Evolutionary conservation across 2,888 invertebrate genomes (phyloP).

Genomic region (Volucella inflata): DNA sequence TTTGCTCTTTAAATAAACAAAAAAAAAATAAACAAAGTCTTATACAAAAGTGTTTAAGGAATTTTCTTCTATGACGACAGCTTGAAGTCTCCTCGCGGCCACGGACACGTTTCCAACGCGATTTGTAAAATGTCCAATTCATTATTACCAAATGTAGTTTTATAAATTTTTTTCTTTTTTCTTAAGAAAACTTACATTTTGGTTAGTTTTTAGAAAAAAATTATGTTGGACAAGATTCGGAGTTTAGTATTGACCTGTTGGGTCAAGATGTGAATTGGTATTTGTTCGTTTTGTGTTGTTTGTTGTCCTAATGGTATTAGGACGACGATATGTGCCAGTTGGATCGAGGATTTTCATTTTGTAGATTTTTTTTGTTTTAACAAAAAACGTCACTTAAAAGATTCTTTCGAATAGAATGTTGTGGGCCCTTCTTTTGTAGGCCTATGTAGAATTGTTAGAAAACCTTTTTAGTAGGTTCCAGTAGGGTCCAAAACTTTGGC

Average conservation of each 20-base stretch:
- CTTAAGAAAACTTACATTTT: slow-evolving; percentile 50
- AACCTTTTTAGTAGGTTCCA: slow-evolving; percentile 80
- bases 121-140: slow-evolving; percentile 75
- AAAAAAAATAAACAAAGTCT: slow-evolving; percentile 39
- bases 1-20: slow-evolving; percentile 42
- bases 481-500: slow-evolving; percentile 82
- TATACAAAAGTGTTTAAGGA: slow-evolving; percentile 4
- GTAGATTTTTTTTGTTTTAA: slow-evolving; percentile 52
- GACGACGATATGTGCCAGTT: slow-evolving; percentile 83
- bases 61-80: slow-evolving; percentile 83
- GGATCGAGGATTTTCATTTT: slow-evolving; percentile 81
- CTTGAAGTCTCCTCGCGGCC: slow-evolving; percentile 84
- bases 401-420: neutral
- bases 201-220: neutral
- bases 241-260: slow-evolving; percentile 83
- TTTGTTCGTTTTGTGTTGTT: slow-evolving; percentile 77
- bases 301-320: slow-evolving; percentile 78
- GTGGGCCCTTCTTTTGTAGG: slow-evolving; percentile 12
- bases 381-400: neutral
- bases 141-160: slow-evolving; percentile 53
- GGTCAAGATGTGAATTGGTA: slow-evolving; percentile 79
- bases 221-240: slow-evolving; percentile 3
- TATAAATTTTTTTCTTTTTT: slow-evolving; percentile 9
- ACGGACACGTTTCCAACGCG: slow-evolving; percentile 82
- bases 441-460: neutral